These are phyloP conservation scores for Tetrapedia diversipes DNA, from an alignment of 2,888 invertebrate genomes.

Conservation along the genomic window DNA sequence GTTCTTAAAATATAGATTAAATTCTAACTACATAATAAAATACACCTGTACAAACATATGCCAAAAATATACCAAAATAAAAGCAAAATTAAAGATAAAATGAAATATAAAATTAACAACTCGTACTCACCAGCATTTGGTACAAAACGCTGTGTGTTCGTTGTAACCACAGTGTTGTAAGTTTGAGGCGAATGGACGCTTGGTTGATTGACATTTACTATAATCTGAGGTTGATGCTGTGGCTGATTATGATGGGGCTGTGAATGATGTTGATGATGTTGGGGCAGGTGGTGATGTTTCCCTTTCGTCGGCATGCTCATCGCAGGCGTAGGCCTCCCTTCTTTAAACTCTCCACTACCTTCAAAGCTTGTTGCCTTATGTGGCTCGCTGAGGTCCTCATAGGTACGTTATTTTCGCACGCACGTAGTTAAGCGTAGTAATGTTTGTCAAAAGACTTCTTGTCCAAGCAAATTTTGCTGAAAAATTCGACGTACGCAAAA, in stretches of 20 bases:
- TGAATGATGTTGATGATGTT: constrained; percentile 73
- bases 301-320: constrained; percentile 80
- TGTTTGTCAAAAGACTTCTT: constrained; percentile 26
- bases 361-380: constrained; percentile 74
- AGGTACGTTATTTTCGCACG: constrained; percentile 72
- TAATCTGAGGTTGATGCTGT: constrained; percentile 69
- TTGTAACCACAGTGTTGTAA: constrained; percentile 74
- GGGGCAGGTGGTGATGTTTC: constrained; percentile 76
- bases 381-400: constrained; percentile 77
- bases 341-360: constrained; percentile 73
- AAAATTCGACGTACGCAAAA: constrained; percentile 31
- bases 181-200: constrained; percentile 70
- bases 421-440: constrained; percentile 43
- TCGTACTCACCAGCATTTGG: constrained; percentile 75
- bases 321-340: constrained; percentile 73
- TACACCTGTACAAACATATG: neutral
- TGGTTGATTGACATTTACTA: constrained; percentile 73
- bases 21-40: neutral
- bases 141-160: constrained; percentile 71
- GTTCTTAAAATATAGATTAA: constrained; percentile 3
- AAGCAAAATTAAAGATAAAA: constrained; percentile 16
- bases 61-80: neutral
- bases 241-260: constrained; percentile 67
- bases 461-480: constrained; percentile 20
- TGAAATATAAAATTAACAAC: constrained; percentile 7